Evolutionary conservation across 2,888 invertebrate species (phyloP).

Genomic region (Thecophora atra): DNA sequence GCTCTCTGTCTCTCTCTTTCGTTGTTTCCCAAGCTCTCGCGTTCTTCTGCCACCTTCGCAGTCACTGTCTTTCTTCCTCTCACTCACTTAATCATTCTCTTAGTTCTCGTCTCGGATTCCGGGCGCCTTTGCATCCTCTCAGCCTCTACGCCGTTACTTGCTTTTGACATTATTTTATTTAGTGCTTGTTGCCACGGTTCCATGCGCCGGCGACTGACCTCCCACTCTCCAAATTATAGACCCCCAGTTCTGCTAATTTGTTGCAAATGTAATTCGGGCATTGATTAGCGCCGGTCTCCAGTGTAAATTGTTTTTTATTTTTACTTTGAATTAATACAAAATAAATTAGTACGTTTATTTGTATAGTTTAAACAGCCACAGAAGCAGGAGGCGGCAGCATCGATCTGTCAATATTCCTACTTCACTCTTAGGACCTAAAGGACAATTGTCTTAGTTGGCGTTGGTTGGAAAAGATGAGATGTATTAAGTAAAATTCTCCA

Average conservation of each 20-base stretch:
- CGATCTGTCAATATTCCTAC: too few relatives aligned
- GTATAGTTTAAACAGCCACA: too few relatives aligned
- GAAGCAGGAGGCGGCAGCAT: too few relatives aligned
- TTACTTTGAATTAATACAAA: conserved; percentile 1
- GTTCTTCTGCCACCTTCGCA: too few relatives aligned
- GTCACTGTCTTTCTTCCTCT: background rate
- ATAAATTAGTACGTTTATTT: conserved; percentile 5
- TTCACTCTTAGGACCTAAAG: too few relatives aligned
- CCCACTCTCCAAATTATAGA: background rate
- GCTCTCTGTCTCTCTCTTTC: too few relatives aligned
- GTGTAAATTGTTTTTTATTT: conserved; percentile 34
- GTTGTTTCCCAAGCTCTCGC: too few relatives aligned
- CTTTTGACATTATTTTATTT: conserved; percentile 53
- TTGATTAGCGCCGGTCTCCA: conserved; percentile 22
- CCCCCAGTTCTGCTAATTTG: background rate
- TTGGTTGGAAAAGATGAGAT: too few relatives aligned
- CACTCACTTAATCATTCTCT: conserved; percentile 1
- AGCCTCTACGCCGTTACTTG: conserved; percentile 51
- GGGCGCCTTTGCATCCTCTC: conserved; percentile 22
- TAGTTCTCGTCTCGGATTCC: background rate
- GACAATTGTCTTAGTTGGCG: too few relatives aligned
- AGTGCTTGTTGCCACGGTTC: conserved; percentile 27
- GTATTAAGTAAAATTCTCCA: too few relatives aligned
- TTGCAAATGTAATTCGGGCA: conserved; percentile 18
- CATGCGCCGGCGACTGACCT: background rate